Base-by-base conservation (phyloP, 2,888 invertebrate genomes). In the Hetaerina titia region DNA sequence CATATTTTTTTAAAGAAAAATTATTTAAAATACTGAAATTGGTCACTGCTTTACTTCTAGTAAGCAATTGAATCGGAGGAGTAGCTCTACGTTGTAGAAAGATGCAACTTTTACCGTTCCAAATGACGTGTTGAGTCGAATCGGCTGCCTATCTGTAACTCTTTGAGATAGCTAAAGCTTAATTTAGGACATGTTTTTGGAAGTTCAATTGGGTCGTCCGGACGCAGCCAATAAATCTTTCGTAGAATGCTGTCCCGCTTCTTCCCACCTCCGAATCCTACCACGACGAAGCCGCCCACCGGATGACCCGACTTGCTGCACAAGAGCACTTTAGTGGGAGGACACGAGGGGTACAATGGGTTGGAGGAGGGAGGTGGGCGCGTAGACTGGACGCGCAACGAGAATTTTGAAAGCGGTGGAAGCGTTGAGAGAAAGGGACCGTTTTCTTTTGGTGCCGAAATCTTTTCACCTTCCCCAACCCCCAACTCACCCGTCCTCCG, bases 211-310 rank as follows among this genome's bases (percentile, higher is more conserved):
- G 69, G 69, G n/a, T n/a, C 69, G 69, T 7, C 69, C n/a, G 22
- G n/a, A n/a, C 69, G 69, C 69, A n/a, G 69, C 69, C 69, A 69
- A 69, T 69, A 69, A 69, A 69, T 69, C 69, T 69, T 69, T 69
- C 69, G 69, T 8, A 69, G 69, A 69, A 69, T 69, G n/a, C 9
- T 69, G 69, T 17, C 69, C 69, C 45, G 45, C 45, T 45, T 45
- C 4, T 45, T 45, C 45, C 45, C 45, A 45, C 45, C 45, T 0
- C n/a, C 69, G 69, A 69, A 69, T 22, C 6, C n/a, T 1, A n/a
- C 22, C 69, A 69, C 63, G 63, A 63, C 63, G 63, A 13, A 45
- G 45, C 45, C 45, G 69, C 63, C 69, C 69, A n/a, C 69, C 69
- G 69, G n/a, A 69, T n/a, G 69, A 69, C 69, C 69, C 7, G 69